These are phyloP conservation scores for Pseudomugil tenellus DNA, from an alignment of 2,797 vertebrate species.

Conservation along the genomic window DNA sequence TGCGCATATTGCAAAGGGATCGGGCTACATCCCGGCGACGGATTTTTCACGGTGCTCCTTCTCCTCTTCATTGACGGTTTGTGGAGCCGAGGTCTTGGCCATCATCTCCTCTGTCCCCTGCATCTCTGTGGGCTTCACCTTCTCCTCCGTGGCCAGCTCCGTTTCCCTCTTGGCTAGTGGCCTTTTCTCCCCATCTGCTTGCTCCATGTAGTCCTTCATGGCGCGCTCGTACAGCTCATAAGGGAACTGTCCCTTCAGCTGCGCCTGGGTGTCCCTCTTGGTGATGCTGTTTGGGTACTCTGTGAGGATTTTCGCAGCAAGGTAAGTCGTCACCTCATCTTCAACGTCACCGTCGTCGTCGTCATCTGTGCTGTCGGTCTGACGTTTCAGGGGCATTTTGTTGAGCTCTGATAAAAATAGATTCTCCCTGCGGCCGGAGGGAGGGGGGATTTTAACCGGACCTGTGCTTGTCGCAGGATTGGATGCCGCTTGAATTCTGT, in stretches of 20 bases:
- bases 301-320: conserved; percentile 89
- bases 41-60: conserved; percentile 86
- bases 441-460: conserved; percentile 78
- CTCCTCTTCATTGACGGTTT: conserved; percentile 85
- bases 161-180: conserved; percentile 84
- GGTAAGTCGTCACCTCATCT: conserved; percentile 92
- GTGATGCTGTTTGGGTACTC: conserved; percentile 89
- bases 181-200: conserved; percentile 79
- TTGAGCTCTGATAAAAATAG: conserved; percentile 80
- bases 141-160: conserved; percentile 70
- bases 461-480: conserved; percentile 48
- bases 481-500: conserved; percentile 49
- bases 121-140: conserved; percentile 76
- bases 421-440: conserved; percentile 85
- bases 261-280: conserved; percentile 84
- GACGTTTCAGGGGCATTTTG: conserved; percentile 88
- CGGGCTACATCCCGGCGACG: conserved; percentile 89
- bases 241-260: conserved; percentile 84
- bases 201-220: conserved; percentile 88
- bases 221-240: conserved; percentile 89
- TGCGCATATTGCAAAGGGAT: conserved; percentile 43
- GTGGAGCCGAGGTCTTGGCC: conserved; percentile 88
- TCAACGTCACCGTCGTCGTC: conserved; percentile 88
- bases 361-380: conserved; percentile 53
- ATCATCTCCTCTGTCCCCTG: conserved; percentile 88